Evolutionary conservation across 2,797 vertebrate species (phyloP).

Genomic region (Sebastes hubbsi): DNA sequence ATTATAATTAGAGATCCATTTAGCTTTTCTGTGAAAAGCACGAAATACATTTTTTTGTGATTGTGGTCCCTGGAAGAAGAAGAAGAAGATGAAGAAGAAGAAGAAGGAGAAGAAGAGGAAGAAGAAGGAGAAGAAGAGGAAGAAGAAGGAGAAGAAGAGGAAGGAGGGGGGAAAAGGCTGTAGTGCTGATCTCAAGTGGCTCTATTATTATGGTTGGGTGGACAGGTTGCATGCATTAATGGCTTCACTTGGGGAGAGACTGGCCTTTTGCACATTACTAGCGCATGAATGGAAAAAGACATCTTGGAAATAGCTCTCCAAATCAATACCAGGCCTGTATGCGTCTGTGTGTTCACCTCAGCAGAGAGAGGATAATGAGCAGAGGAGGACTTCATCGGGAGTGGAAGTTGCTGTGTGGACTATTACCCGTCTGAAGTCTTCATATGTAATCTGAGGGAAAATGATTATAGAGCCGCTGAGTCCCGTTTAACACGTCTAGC

Average conservation of each 20-base stretch:
- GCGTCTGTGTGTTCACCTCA: conserved; percentile 58
- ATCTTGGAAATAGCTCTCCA: conserved; percentile 69
- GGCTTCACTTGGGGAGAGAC: conserved; percentile 73
- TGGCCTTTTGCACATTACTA: conserved; percentile 74
- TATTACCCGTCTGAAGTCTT: conserved; percentile 28
- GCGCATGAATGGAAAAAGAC: conserved; percentile 69
- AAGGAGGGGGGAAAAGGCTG: conserved; percentile 30
- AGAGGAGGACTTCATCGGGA: conserved; percentile 38
- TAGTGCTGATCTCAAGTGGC: conserved; percentile 85
- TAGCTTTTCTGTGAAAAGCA: conserved; percentile 85
- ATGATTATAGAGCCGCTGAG: conserved; percentile 9
- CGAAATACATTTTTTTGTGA: conserved; percentile 83
- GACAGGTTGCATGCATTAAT: conserved; percentile 84
- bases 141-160: background rate
- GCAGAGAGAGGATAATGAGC: conserved; percentile 59
- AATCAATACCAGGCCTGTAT: conserved; percentile 74
- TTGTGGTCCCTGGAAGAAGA: conserved; percentile 76
- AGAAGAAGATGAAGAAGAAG: conserved; percentile 35
- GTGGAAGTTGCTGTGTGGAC: conserved; percentile 29
- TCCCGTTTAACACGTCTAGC: conserved; percentile 27
- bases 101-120: conserved; percentile 28
- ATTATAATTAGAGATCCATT: conserved; percentile 83
- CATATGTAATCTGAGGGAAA: conserved; percentile 38
- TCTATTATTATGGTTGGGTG: conserved; percentile 86
- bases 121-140: too few species aligned